Conservation (phyloP, 2,888 invertebrate genomes). For the Bellardia bayeri region DNA sequence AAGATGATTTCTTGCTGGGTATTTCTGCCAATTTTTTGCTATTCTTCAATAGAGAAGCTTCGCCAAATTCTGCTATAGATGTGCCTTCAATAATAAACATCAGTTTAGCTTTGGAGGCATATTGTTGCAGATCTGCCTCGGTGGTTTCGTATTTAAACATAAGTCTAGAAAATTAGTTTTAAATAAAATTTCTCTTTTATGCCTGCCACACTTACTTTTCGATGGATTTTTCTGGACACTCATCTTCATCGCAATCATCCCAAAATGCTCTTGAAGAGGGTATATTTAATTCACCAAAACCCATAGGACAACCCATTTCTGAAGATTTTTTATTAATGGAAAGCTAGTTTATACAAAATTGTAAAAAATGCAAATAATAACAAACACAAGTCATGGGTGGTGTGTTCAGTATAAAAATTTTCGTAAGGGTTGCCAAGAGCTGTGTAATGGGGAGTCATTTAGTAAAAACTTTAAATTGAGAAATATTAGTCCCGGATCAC, state of each 20-base stretch:
- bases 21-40: conserved; percentile 77
- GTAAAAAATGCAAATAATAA: conserved; percentile 52
- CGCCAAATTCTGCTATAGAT: conserved; percentile 79
- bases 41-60: conserved; percentile 75
- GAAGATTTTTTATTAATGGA: background rate
- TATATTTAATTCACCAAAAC: conserved; percentile 83
- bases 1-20: conserved; percentile 75
- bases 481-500: too few species aligned
- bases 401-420: conserved; percentile 36
- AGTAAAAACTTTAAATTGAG: too few species aligned
- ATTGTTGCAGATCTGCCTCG: conserved; percentile 37
- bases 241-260: conserved; percentile 83
- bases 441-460: too few species aligned
- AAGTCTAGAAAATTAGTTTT: conserved; percentile 72
- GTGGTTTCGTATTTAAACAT: conserved; percentile 74
- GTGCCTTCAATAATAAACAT: conserved; percentile 81
- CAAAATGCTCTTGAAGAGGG: conserved; percentile 84
- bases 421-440: background rate
- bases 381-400: conserved; percentile 67
- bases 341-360: background rate
- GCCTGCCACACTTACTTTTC: conserved; percentile 75
- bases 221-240: conserved; percentile 73
- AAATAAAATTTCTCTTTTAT: background rate
- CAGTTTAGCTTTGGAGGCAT: conserved; percentile 72
- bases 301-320: conserved; percentile 80